These are phyloP conservation scores for Scaptomyza parva DNA, from an alignment of 2,888 invertebrate genomes.

Conservation along the genomic window DNA sequence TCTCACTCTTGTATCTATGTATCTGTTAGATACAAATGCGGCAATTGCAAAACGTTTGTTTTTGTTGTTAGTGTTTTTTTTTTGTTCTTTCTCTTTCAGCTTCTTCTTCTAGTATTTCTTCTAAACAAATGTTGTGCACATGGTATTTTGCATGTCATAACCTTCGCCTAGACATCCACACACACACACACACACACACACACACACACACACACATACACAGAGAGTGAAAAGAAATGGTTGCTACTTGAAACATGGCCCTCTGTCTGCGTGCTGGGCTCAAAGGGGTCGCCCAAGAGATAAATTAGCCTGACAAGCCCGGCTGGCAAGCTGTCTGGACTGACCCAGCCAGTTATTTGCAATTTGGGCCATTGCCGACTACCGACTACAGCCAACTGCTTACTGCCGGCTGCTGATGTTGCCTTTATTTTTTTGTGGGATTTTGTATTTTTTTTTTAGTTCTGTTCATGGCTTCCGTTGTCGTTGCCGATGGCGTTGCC, in stretches of 20 bases:
- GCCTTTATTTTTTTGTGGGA: slow-evolving; percentile 19
- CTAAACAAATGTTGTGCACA: slow-evolving; percentile 52
- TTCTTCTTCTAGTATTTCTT: slow-evolving; percentile 5
- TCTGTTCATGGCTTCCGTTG: slow-evolving; percentile 72
- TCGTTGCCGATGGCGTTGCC: slow-evolving; percentile 68
- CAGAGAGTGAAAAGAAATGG: slow-evolving; percentile 31
- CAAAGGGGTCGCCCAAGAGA: slow-evolving; percentile 62
- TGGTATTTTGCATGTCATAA: slow-evolving; percentile 69
- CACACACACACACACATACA: slow-evolving; percentile 39
- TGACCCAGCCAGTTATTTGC: slow-evolving; percentile 41
- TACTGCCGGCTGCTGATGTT: slow-evolving; percentile 37
- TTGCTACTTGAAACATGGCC: slow-evolving; percentile 21
- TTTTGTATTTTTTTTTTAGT: slow-evolving; percentile 36
- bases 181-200: slow-evolving; percentile 24
- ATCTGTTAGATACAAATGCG: slow-evolving; percentile 74
- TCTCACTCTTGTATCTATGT: slow-evolving; percentile 20
- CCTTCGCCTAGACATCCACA: slow-evolving; percentile 73
- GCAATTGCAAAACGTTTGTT: slow-evolving; percentile 54
- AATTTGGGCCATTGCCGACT: slow-evolving; percentile 66
- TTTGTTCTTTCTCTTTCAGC: background rate
- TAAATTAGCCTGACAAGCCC: slow-evolving; percentile 70
- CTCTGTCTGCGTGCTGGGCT: slow-evolving; percentile 28
- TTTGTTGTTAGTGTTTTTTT: slow-evolving; percentile 15
- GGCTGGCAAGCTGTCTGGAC: slow-evolving; percentile 45
- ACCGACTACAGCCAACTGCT: slow-evolving; percentile 34